phyloP scores from a whole-genome alignment of 1,140 invertebrate genomes.

The Procambarus clarkii region DNA sequence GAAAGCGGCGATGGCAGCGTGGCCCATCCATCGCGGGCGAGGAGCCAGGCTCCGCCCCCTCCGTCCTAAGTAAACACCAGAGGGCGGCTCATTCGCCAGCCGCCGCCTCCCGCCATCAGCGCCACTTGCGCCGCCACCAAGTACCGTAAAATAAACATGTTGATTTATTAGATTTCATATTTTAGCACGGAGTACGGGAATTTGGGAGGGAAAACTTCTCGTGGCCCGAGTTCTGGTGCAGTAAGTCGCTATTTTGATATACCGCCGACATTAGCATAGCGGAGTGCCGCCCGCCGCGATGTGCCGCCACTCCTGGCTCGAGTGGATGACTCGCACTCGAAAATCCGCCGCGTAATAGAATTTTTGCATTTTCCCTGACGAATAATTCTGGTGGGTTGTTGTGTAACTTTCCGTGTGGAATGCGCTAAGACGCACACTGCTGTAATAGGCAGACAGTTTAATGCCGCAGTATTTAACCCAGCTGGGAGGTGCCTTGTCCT shows the following conservation, averaged over 20 bases:
- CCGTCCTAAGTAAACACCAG: slow-evolving; percentile 39
- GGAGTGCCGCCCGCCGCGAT: neutral
- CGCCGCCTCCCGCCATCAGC: neutral
- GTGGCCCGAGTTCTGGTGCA: neutral
- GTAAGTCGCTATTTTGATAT: neutral
- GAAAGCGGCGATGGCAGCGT: neutral
- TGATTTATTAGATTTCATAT: slow-evolving; percentile 65
- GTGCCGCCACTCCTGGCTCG: neutral
- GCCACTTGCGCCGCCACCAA: neutral
- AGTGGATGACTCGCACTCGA: neutral
- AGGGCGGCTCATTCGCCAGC: slow-evolving; percentile 61
- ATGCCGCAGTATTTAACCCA: no score
- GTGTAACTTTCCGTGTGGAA: no score
- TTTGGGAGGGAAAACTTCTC: neutral
- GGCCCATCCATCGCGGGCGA: slow-evolving; percentile 12
- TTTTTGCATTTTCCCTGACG: no score
- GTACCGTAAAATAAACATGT: slow-evolving; percentile 60
- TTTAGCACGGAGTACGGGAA: slow-evolving; percentile 30
- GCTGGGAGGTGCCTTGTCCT: no score
- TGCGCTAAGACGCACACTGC: no score
- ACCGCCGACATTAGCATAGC: neutral
- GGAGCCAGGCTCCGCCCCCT: slow-evolving; percentile 6
- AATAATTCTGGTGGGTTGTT: no score
- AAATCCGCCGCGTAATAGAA: no score
- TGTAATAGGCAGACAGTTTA: no score